Evolutionary conservation across 1,140 invertebrate genomes (phyloP).

Genomic region (Trichomalopsis sarcophagae): DNA sequence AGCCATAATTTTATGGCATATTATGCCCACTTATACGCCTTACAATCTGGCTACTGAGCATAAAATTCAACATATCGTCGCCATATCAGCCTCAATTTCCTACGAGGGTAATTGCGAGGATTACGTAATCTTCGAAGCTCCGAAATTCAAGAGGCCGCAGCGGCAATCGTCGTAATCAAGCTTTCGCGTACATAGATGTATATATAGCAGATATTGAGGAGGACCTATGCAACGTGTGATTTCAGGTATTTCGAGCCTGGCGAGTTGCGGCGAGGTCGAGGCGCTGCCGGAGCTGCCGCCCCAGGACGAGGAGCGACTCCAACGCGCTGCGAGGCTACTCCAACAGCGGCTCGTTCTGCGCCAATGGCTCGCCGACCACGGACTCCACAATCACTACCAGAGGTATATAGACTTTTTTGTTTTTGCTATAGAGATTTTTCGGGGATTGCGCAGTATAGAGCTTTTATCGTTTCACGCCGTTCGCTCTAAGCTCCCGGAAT

Average conservation of each 20-base stretch:
- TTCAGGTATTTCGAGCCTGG: constrained; percentile 86
- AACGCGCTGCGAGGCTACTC: constrained; percentile 83
- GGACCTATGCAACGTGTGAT: not conserved
- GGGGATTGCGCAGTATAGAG: too few species aligned
- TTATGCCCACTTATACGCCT: too few species aligned
- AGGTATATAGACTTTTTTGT: constrained; percentile 69
- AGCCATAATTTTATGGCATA: too few species aligned
- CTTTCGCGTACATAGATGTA: too few species aligned
- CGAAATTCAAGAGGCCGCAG: too few species aligned
- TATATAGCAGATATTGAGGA: not conserved
- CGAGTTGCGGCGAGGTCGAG: constrained; percentile 82
- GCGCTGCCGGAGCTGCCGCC: constrained; percentile 84
- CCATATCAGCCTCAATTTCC: too few species aligned
- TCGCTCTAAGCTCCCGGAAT: too few species aligned
- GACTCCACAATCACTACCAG: constrained; percentile 84
- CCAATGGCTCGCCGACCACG: constrained; percentile 86
- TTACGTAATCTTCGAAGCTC: too few species aligned
- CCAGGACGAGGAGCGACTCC: constrained; percentile 86
- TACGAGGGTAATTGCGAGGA: too few species aligned
- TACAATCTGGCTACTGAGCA: too few species aligned
- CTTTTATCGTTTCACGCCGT: too few species aligned
- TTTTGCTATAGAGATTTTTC: not conserved
- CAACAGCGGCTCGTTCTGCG: constrained; percentile 87
- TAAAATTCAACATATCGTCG: too few species aligned
- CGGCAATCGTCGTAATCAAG: constrained; percentile 1